Evolutionary conservation across 2,888 invertebrate genomes (phyloP), one percentile per base, ranked within the genome.

Genomic region (Erebia ligea): DNA sequence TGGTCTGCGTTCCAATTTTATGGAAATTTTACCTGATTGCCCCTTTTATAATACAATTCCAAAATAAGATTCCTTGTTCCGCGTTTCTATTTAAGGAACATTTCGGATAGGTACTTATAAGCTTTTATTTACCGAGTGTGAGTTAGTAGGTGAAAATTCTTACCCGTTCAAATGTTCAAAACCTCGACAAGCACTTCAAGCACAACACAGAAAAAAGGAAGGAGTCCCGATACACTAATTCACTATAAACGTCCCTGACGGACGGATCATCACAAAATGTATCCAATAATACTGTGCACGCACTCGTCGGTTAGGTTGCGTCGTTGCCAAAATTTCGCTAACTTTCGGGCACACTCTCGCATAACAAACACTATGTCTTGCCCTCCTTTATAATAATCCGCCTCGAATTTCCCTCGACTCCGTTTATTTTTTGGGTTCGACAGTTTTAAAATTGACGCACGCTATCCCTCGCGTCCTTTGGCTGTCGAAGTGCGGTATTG

Each of bases 271-370:
- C 85, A 82, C 85, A 80, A 82, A 81, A 84, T 83, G 84, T 83
- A 82, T 78, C 75, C 77, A 74, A 78, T 80, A 82, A 84, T 81
- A 84, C 82, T 78, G 79, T 76, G 78, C 80, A 77, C 76, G 78
- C 81, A 77, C 76, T 77, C 76, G 78, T 76, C 71, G 74, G 62
- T 76, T 72, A 79, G 77, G 77, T 78, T 78, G 80, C 76, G 74
- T 76, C 72, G 80, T 83, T 90, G 91, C 91, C 91, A 91, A 92
- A 90, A 89, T 87, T 90, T 91, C 88, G 85, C 87, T 76, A 82
- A 86, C 86, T 85, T 83, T 82, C 81, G 78, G 81, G 77, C 80
- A 81, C 84, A 74, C 76, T 78, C 77, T 77, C 81, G 89, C 85
- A 88, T 89, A 87, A 83, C 85, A 89, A 90, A 82, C 84, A 85